Evolutionary conservation across 1,140 invertebrate genomes (phyloP), one percentile per base, ranked within the genome.

Genomic region (Pissodes strobi): DNA sequence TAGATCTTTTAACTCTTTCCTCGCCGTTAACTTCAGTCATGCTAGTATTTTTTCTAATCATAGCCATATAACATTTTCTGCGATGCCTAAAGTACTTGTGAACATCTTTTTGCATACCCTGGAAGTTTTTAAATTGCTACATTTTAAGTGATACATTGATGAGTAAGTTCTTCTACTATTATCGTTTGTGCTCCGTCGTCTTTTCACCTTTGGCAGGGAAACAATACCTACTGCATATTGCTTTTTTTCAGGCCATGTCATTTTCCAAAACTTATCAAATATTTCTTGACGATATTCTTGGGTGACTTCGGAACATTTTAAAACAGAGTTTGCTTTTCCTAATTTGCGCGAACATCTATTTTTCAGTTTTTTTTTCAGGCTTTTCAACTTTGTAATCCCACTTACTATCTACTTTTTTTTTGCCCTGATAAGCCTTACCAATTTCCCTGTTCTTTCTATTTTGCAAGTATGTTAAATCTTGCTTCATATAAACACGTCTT

Each of bases 41-140:
- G 25, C 27, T 19, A n/a, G n/a, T 9, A 15, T 2, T 15, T 13
- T 30, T 25, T 39, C 34, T 5, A 41, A n/a, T 21, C 53, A 56
- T 3, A 3, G 12, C 9, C 6, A 3, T 9, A 56, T 41, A 2
- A 19, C 41, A n/a, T 12, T 56, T 17, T 5, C 2, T 5, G 38
- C 9, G 2, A 45, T 45, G 23, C 46, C n/a, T 6, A 60, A 27
- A 21, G 58, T 51, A 22, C 49, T 67, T 13, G 8, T 19, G 19
- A 63, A 67, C 59, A 67, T 67, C 1, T 23, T 63, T 56, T 67
- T 67, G 57, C 59, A 63, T 10, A 60, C 65, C 49, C 38, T 55
- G 21, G 49, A 12, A n/a, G 45, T 37, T 61, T 9, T 5, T 9
- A 9, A 5, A 5, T 41, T 41, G 39, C 15, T 41, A n/a, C 8